phyloP scores from a whole-genome alignment of 2,113 vertebrate genomes.

The Toxotes chatareus region DNA sequence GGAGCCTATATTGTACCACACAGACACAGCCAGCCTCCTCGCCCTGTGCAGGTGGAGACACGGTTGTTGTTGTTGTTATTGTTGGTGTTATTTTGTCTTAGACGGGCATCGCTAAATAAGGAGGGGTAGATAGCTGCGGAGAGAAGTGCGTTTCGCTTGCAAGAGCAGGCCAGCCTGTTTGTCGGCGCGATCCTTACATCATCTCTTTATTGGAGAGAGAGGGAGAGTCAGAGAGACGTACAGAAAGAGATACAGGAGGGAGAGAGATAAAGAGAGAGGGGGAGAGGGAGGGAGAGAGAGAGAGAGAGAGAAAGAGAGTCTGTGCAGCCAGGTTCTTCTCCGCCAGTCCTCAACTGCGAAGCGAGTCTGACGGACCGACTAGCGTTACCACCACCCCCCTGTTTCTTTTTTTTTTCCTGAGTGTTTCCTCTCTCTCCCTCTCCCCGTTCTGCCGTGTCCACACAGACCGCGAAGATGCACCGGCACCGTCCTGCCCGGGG shows the following conservation, averaged over 20 bases:
- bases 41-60: constrained; percentile 9
- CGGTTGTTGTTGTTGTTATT: constrained; percentile 9
- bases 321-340: constrained; percentile 60
- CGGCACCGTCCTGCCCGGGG: constrained; percentile 72
- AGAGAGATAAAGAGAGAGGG: constrained; percentile 14
- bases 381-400: constrained; percentile 38
- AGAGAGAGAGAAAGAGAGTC: background rate
- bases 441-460: constrained; percentile 48
- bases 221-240: background rate
- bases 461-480: constrained; percentile 76
- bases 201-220: constrained; percentile 63
- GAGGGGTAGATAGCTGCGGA: constrained; percentile 35
- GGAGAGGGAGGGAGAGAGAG: constrained; percentile 30
- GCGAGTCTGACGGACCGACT: constrained; percentile 67
- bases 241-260: background rate
- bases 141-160: constrained; percentile 34
- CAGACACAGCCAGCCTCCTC: background rate
- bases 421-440: constrained; percentile 39
- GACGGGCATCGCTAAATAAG: constrained; percentile 20
- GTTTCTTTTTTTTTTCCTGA: constrained; percentile 42
- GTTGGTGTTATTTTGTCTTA: background rate
- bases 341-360: constrained; percentile 70
- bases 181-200: constrained; percentile 74
- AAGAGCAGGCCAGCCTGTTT: constrained; percentile 41
- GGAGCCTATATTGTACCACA: background rate